Base-by-base conservation (phyloP, 2,888 invertebrate genomes). In the Dryobota labecula region DNA sequence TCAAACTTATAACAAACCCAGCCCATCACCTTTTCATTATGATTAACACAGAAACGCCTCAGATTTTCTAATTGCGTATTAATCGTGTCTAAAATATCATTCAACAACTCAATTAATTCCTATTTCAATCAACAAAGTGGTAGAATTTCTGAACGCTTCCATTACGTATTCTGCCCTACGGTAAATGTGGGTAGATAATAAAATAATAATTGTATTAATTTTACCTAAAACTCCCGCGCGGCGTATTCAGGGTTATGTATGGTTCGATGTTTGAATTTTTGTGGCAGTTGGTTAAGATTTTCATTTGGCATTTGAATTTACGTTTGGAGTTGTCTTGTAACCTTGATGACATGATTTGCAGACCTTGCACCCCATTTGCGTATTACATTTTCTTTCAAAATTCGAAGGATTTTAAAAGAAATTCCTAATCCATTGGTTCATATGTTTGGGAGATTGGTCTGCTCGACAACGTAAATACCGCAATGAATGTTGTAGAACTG, bases 91-190 rank as follows among this genome's bases (percentile, higher is more conserved):
- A 63, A 78, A 83, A 82, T 82, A 70, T 53, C 70, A 74, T 70
- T 73, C 53, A 75, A 60, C 58, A 73, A 62, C 58, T 76, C 69
- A 84, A 82, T 82, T 84, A 84, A 80, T 76, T 57, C 20, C 60
- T 60, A 76, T 57, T 83, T 80, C 73, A 82, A 83, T 82, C 77
- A 84, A 76, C 76, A 62, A 64, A 71, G 54, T 80, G 82, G 63
- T 70, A 24, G 73, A 65, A 64, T 75, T 56, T 78, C 68, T 47
- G 43, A 58, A 54, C 62, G 15, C 62, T 61, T 8, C 58, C 24
- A 73, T 77, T 70, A 63, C 56, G 62, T 60, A 72, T 78, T 79
- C 79, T 61, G 33, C 61, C 18, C 33, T 74, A 41, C 45, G 27
- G 56, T 62, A 65, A 75, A 62, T 72, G 72, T 68, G 71, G 71